These are phyloP conservation scores for Epinotia bilunana DNA, from an alignment of 2,888 invertebrate genomes.

Conservation along the genomic window DNA sequence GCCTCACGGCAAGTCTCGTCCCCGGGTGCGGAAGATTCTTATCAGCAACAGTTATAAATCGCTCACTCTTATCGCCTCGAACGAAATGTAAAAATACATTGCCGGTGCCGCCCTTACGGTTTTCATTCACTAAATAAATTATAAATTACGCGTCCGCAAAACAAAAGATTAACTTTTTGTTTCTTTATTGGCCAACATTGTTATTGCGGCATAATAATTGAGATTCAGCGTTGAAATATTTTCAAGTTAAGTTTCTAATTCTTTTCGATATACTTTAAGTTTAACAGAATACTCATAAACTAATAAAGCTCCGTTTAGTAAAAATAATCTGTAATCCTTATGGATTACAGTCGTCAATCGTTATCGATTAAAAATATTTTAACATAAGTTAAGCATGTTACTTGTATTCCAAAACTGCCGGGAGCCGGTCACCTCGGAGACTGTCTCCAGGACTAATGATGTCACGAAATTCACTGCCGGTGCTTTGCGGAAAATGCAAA, in stretches of 20 bases:
- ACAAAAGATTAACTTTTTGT: constrained; percentile 6
- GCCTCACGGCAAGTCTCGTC: constrained; percentile 49
- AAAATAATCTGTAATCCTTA: neutral
- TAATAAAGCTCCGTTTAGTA: neutral
- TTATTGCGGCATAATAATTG: neutral
- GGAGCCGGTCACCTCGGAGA: no score
- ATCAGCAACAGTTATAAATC: constrained; percentile 63
- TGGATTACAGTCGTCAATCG: no score
- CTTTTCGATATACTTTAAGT: neutral
- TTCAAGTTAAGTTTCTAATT: neutral
- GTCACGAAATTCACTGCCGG: no score
- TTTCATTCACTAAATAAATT: constrained; percentile 44
- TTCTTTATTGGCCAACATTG: constrained; percentile 11
- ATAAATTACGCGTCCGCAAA: no score
- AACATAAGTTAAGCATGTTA: no score
- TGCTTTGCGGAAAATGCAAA: neutral
- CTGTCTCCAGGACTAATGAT: no score
- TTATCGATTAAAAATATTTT: no score
- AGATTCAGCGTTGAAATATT: neutral
- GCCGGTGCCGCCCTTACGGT: constrained; percentile 47
- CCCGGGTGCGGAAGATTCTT: constrained; percentile 60
- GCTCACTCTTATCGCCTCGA: constrained; percentile 60
- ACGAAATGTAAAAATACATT: constrained; percentile 57
- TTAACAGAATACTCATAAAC: neutral
- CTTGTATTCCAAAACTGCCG: neutral